Base-by-base conservation (phyloP, 2,888 invertebrate genomes). In the Synergus japonicus region DNA sequence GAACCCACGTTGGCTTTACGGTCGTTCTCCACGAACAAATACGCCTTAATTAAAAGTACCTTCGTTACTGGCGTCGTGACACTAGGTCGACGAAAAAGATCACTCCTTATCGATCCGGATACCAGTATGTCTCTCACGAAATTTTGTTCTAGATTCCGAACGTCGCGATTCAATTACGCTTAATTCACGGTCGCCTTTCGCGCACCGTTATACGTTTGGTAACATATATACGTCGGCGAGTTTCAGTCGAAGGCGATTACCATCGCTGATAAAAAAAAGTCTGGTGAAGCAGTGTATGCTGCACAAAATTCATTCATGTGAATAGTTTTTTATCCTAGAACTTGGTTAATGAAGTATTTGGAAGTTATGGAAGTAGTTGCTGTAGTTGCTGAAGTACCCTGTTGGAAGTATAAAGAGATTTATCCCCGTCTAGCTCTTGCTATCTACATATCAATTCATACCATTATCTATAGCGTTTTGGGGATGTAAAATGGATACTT, bases 131-230 rank as follows among this genome's bases (percentile, higher is more conserved):
- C 69, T 73, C 37, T 37, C 29, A 73, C 37, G 22, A 73, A 73
- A 73, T 63, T 76, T 63, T 44, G 60, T 43, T 43, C 44, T 22
- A 58, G 76, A 76, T 43, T 63, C 18, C 60, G n/a, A 76, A 60
- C 63, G 76, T 76, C 60, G 76, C 63, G 43, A 81, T 83, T 83
- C 81, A 80, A 82, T 84, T 81, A 78, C 78, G 65, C 73, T 81
- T 82, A 81, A 83, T 84, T 83, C 79, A 83, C 60, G 77, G 82
- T 67, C 79, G 69, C 78, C 58, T 76, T 67, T 79, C 67, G 79
- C 73, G 29, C 29, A 69, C 54, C 73, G 73, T 73, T 73, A 73
- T 46, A 12, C 12, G 15, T 49, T 76, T 60, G 54, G 22, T 63
- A 29, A 76, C 44, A 54, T 54, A 76, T 49, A 29, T 29, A 29